Base-by-base conservation (phyloP, 2,113 vertebrate species). In the Pipra filicauda region DNA sequence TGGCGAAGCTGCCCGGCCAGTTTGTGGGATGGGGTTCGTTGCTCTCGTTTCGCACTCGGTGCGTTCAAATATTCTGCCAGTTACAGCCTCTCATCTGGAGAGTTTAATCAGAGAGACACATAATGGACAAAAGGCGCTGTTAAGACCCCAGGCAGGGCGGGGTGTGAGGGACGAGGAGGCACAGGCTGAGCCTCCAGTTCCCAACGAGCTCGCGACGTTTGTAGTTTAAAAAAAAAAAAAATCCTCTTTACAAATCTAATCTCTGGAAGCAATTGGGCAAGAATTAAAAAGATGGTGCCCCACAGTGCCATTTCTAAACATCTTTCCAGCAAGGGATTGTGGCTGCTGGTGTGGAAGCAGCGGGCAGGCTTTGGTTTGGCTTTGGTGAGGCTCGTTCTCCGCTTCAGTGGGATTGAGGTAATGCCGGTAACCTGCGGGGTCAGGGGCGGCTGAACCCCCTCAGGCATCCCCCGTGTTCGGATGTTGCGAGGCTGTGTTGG, bases 11-110 rank as follows among this genome's bases (percentile, higher is more conserved):
- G 64, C 49, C 55, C 2, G 59, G 91, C 13, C 61, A 59, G 77
- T 64, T 12, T 4, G 51, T 28, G 70, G 9, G 8, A 5, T 57
- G 79, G 30, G n/a, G 30, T 26, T 83, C 5, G 39, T 28, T n/a
- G 4, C 13, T 39, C 26, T 35, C 13, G 0, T 49, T 51, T 5
- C 11, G 59, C 49, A 21, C 59, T 70, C 5, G 84, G 5, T 18
- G 43, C 1, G 43, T 15, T 79, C 37, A 3, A 2, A 0, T 48
- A 1, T 9, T 59, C 15, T 1, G 0, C 59, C 4, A 67, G 71
- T 71, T 71, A 2, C 66, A 49, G 74, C 59, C 15, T 43, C 30
- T 51, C 64, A 4, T 43, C 51, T 8, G 3, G 20, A 4, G 27
- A 43, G 64, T 85, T 69, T 37, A 33, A 74, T 67, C 33, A 2